Base-by-base conservation (phyloP, 2,797 vertebrate species). In the Tenualosa thibaudeaui region DNA sequence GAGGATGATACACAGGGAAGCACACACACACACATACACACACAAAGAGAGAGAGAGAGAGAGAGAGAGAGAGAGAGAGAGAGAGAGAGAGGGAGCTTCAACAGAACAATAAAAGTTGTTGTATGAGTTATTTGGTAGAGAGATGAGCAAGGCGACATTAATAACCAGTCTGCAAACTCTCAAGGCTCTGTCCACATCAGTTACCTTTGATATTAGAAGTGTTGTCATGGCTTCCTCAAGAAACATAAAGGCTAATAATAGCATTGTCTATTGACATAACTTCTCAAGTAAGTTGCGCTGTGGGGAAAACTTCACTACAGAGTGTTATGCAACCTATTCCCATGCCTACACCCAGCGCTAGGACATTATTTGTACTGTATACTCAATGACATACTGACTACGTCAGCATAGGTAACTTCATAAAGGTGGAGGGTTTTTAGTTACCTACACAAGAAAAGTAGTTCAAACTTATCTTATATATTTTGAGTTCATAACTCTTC, bases 401-500 rank as follows among this genome's bases (percentile, higher is more conserved):
- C 13, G 6, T 46, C 40, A 78, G 37, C 40, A 78, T 7, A 37
- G 71, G 17, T 46, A 22, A 75, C 31, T 43, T 43, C 5, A 19
- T 43, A 43, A 75, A 43, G 37, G 43, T 75, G 17, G 13, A 17
- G 7, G 15, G 12, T 6, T 43, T 15, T 78, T 46, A 43, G 15
- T 78, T 78, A 7, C 71, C 37, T 51, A 78, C 17, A 46, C 15
- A 78, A 22, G 40, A 46, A 43, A 78, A 46, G 71, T 71, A 78
- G 71, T 19, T 46, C 40, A 78, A 78, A 78, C 71, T 78, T 78
- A 22, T 46, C 40, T 22, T 43, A 40, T 7, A 15, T 43, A 15
- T 40, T 13, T 46, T 46, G 40, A 37, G 26, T 5, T 71, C 13
- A n/a, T n/a, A n/a, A 82, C 78, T 82, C 81, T 85, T 85, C 9